Percentiles rank a stretch among this genome's conserved stretches.
Evolutionary conservation across 1,140 invertebrate species (phyloP).

Genomic region (Meloidogyne floridensis): DNA sequence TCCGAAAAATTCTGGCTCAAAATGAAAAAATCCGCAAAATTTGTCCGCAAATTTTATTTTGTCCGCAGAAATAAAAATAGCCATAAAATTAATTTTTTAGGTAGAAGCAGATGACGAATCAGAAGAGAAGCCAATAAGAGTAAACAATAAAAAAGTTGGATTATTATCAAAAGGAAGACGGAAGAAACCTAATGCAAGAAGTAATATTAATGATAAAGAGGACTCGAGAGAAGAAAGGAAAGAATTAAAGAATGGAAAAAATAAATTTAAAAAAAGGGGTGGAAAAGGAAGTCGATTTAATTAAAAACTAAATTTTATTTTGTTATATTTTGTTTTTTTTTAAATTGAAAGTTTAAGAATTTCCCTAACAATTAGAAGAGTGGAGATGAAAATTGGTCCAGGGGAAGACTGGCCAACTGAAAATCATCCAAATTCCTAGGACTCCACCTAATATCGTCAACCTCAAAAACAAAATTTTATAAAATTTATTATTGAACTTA

Average conservation of each 20-base stretch:
- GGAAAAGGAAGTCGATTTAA: not conserved
- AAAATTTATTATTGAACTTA: not conserved
- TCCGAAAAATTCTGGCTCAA: no score
- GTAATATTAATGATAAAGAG: not conserved
- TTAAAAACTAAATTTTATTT: not conserved
- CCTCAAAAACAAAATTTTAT: no score
- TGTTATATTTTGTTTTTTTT: not conserved
- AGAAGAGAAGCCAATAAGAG: not conserved
- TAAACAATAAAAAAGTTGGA: not conserved
- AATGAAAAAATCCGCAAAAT: no score
- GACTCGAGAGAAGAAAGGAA: not conserved
- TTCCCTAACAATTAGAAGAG: no score
- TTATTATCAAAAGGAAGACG: not conserved
- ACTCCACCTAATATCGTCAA: no score
- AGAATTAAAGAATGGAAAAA: not conserved
- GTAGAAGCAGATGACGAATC: not conserved
- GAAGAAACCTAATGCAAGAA: not conserved
- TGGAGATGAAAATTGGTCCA: no score
- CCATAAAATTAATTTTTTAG: not conserved
- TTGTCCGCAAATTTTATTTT: no score
- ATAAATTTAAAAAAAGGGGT: constrained; percentile 6
- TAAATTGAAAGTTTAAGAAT: not conserved
- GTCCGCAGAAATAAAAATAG: no score
- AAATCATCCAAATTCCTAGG: no score
- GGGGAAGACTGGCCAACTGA: no score